These are phyloP conservation scores for Aquatica leii DNA, from an alignment of 2,888 invertebrate genomes.

Conservation along the genomic window DNA sequence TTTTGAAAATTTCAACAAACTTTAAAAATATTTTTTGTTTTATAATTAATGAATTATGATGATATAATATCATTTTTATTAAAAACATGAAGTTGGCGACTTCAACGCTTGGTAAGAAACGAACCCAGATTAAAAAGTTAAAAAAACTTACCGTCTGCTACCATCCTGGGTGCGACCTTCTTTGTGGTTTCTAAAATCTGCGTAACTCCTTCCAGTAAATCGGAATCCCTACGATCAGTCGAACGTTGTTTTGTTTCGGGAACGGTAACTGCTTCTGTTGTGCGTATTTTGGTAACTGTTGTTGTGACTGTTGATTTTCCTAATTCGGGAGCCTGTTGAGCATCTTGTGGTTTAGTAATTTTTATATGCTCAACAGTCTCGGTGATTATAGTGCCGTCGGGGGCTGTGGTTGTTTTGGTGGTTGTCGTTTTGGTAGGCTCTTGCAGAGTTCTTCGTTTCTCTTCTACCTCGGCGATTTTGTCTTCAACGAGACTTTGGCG, in stretches of 20 bases:
- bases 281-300: conserved; percentile 50
- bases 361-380: conserved; percentile 63
- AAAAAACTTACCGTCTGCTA: conserved; percentile 48
- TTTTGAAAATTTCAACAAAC: no score
- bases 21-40: no score
- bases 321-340: conserved; percentile 29
- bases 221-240: conserved; percentile 55
- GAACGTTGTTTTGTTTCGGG: conserved; percentile 62
- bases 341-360: conserved; percentile 45
- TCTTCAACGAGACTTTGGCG: conserved; percentile 69
- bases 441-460: conserved; percentile 56
- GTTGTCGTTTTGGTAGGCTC: conserved; percentile 51
- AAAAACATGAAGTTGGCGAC: no score
- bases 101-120: no score
- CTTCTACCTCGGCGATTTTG: conserved; percentile 65
- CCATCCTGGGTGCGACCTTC: conserved; percentile 41
- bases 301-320: conserved; percentile 26
- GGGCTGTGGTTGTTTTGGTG: conserved; percentile 52
- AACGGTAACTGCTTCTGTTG: conserved; percentile 45
- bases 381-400: conserved; percentile 60
- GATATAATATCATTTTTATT: no score
- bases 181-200: conserved; percentile 57
- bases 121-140: no score
- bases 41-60: no score
- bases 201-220: conserved; percentile 61